A percentile compares a stretch with the other conserved stretches of the same genome.
Evolutionary conservation across 2,113 vertebrate genomes (phyloP).

Genomic region (Tyto alba): DNA sequence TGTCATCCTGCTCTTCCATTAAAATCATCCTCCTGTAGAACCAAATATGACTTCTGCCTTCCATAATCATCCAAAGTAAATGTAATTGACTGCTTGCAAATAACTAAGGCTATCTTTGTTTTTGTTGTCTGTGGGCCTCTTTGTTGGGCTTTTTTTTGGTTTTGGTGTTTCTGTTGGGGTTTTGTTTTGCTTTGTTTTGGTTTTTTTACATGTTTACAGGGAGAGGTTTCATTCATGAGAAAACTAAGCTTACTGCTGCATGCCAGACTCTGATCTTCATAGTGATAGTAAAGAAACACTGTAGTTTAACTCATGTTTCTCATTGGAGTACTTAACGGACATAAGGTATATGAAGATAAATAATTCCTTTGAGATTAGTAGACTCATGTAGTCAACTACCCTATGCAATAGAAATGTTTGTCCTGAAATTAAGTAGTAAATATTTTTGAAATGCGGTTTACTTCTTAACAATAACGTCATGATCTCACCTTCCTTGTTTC

Average conservation of each 20-base stretch:
- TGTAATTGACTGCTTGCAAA: background rate
- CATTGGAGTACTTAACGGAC: background rate
- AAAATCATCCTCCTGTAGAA: background rate
- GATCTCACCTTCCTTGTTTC: background rate
- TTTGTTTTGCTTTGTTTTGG: too few relatives aligned
- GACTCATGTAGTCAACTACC: background rate
- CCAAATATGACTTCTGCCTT: background rate
- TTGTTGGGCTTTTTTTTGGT: background rate
- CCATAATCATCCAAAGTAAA: background rate
- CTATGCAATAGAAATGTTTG: background rate
- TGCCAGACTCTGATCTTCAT: background rate
- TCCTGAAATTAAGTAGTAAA: background rate
- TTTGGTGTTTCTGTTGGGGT: background rate
- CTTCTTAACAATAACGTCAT: background rate
- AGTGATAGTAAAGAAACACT: background rate
- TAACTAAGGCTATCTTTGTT: background rate
- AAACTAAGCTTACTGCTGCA: background rate
- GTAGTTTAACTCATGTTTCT: background rate
- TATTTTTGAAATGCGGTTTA: background rate
- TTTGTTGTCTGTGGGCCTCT: background rate
- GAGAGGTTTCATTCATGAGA: background rate
- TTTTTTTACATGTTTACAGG: background rate
- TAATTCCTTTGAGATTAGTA: background rate
- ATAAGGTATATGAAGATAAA: background rate
- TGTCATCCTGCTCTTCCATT: background rate